A percentile compares a stretch with the other conserved stretches of the same genome.
Conservation (phyloP, 2,888 invertebrate genomes). For the Vannuccia rotundouncinata region DNA sequence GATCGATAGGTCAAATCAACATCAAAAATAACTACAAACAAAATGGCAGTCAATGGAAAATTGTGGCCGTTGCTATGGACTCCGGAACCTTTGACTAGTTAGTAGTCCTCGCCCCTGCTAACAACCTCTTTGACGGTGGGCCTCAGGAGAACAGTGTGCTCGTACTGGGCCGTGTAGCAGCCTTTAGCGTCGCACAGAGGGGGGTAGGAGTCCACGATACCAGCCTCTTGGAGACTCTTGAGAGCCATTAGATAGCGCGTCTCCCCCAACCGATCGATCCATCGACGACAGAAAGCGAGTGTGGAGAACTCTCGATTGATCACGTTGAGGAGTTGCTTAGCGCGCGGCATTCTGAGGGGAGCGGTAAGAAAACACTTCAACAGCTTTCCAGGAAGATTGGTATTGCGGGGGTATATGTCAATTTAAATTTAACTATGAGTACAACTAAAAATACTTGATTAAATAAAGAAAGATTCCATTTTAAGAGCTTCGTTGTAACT, state of each 20-base stretch:
- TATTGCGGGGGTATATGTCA: too few species aligned
- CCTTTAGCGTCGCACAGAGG: conserved; percentile 94
- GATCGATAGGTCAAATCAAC: too few species aligned
- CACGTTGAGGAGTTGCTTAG: conserved; percentile 78
- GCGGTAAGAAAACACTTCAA: too few species aligned
- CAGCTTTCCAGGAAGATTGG: too few species aligned
- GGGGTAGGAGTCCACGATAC: conserved; percentile 94
- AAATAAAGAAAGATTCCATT: too few species aligned
- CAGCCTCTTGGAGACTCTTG: conserved; percentile 94
- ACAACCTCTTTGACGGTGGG: conserved; percentile 98
- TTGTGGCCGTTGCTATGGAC: too few species aligned
- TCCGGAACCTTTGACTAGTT: too few species aligned
- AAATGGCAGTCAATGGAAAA: too few species aligned
- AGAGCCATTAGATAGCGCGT: conserved; percentile 95
- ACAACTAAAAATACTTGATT: too few species aligned
- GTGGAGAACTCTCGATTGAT: conserved; percentile 96
- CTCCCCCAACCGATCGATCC: conserved; percentile 93
- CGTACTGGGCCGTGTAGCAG: conserved; percentile 97
- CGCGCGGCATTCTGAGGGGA: conserved; percentile 69
- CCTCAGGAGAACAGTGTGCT: conserved; percentile 90
- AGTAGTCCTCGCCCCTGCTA: conserved; percentile 91
- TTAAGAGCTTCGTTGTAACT: too few species aligned
- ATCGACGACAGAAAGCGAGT: conserved; percentile 93
- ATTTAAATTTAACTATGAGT: too few species aligned
- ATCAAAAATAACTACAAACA: too few species aligned